Conservation (phyloP, 2,797 vertebrate species). For the Tarsius wallacei region DNA sequence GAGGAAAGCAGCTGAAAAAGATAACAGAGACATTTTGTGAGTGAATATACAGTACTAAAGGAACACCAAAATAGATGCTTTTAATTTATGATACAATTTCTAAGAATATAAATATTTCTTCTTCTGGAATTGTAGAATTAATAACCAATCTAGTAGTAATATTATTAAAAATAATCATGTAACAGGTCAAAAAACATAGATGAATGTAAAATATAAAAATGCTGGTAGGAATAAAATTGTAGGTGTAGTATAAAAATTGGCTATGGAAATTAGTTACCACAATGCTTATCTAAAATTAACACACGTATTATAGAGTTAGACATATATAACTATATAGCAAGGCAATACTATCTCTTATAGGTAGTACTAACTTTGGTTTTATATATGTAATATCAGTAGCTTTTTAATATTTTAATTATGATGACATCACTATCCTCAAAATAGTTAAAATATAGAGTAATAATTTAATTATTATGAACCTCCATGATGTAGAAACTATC, state of each 20-base stretch:
- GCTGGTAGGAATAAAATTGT: background rate
- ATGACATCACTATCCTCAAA: background rate
- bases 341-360: background rate
- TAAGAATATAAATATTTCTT: background rate
- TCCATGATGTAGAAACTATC: background rate
- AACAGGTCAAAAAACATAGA: background rate
- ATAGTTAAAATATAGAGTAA: background rate
- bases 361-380: background rate
- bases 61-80: background rate
- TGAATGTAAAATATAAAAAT: background rate
- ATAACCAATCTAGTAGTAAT: background rate
- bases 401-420: background rate
- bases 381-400: background rate
- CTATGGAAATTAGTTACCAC: background rate
- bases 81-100: background rate
- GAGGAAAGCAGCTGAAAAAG: conserved; percentile 13
- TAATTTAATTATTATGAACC: background rate
- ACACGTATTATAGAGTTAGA: background rate
- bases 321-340: background rate
- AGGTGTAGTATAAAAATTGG: background rate
- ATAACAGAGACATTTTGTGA: background rate
- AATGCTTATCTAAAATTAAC: background rate
- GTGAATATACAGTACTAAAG: background rate
- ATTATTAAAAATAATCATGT: background rate
- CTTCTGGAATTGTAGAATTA: background rate